phyloP scores from a whole-genome alignment of 2,113 vertebrate species.

The Corvus cornix region DNA sequence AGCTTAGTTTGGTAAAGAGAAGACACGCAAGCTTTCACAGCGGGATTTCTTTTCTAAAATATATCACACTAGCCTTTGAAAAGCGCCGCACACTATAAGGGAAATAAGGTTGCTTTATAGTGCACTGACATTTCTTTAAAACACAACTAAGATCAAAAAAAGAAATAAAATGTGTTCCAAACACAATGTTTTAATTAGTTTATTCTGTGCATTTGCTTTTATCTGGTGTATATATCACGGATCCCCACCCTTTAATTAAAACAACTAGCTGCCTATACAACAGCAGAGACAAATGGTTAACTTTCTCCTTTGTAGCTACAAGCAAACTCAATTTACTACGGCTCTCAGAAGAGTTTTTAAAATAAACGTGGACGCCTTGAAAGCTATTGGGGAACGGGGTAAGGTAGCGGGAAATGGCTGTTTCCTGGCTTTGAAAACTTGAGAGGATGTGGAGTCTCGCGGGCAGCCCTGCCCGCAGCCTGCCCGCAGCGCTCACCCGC shows the following conservation, averaged over 20 bases:
- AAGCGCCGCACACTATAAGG: constrained; percentile 85
- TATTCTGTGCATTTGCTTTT: constrained; percentile 76
- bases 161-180: constrained; percentile 80
- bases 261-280: constrained; percentile 54
- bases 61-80: constrained; percentile 95
- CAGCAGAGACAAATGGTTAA: constrained; percentile 41
- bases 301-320: constrained; percentile 62
- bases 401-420: constrained; percentile 35
- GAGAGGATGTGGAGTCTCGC: neutral
- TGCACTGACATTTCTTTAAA: constrained; percentile 81
- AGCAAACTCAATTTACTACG: constrained; percentile 50
- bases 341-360: constrained; percentile 30
- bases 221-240: constrained; percentile 72
- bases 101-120: constrained; percentile 81
- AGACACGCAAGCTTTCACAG: constrained; percentile 96
- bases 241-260: constrained; percentile 77
- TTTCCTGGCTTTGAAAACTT: constrained; percentile 8
- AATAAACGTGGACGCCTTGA: constrained; percentile 33
- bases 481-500: neutral
- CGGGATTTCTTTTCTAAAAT: constrained; percentile 96
- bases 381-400: neutral
- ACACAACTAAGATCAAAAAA: constrained; percentile 79
- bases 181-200: constrained; percentile 84
- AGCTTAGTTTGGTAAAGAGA: constrained; percentile 96
- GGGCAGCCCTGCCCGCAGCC: neutral